Evolutionary conservation across 1,140 invertebrate species (phyloP), one percentile per base, ranked within the genome.

Genomic region (Aricia agestis): DNA sequence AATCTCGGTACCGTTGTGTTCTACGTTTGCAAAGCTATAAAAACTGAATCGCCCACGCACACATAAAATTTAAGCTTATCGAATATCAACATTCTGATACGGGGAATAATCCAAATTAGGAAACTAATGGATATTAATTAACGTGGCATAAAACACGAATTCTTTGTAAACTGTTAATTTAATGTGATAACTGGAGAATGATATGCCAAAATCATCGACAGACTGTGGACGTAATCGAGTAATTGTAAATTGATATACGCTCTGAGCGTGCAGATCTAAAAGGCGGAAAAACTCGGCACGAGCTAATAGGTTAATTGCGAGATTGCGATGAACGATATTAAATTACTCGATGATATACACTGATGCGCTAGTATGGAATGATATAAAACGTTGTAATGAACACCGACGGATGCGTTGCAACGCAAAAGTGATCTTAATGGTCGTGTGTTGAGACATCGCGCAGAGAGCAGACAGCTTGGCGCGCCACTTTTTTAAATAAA

Each of bases 391-490:
- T 67, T 42, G 67, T 69, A 67, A 17, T 57, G 41, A 71, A 69
- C 76, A 66, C 70, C 76, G 72, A 76, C 74, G 76, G 69, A 82
- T 75, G 71, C 69, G 74, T 73, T 74, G 70, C 80, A 77, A 72
- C 74, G 72, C 75, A 72, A 76, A 78, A 78, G 70, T 74, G 69
- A 66, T 77, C 77, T 70, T 63, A 63, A 45, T 57, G 70, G 71
- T 66, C 66, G 61, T 71, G 65, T 68, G 52, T 71, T 70, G 70
- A 68, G 74, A 73, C 73, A 72, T 61, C 69, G 71, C 66, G 71
- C 84, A 87, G 67, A 78, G 76, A 76, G 78, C 84, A 90, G 88
- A 90, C 88, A 82, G 88, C 87, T 83, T 89, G 87, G 87, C 86
- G 86, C 88, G 87, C 84, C 82, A 87, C 81, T 88, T 90, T 87